Evolutionary conservation across 2,888 invertebrate genomes (phyloP).

Genomic region (Trichacis sp.): DNA sequence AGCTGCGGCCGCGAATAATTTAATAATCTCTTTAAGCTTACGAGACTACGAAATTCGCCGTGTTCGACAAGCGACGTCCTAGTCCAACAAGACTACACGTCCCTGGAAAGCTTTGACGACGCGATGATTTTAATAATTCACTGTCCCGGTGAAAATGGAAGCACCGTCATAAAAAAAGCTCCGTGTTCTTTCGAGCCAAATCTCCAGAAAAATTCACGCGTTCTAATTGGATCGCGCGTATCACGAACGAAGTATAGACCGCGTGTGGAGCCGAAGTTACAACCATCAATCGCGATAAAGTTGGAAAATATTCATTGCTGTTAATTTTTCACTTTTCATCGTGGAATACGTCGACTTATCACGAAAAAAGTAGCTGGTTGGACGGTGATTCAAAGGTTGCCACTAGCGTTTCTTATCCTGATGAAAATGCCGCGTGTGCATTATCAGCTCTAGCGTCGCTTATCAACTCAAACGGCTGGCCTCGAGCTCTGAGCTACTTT

Average conservation of each 20-base stretch:
- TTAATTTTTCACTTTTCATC: conserved; percentile 22
- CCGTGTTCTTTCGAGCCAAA: not conserved
- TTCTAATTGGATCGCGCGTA: too few relatives aligned
- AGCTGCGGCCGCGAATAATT: conserved; percentile 25
- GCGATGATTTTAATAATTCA: not conserved
- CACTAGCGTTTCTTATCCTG: conserved; percentile 41
- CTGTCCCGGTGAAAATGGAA: not conserved
- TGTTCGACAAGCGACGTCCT: not conserved
- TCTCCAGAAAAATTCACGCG: too few relatives aligned
- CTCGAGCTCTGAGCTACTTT: conserved; percentile 40
- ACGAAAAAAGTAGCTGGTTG: conserved; percentile 14
- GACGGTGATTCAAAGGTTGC: conserved; percentile 32
- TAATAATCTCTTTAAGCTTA: conserved; percentile 27
- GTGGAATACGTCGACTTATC: conserved; percentile 19
- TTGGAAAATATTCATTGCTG: conserved; percentile 16
- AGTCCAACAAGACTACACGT: not conserved
- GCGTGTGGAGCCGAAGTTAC: conserved; percentile 9
- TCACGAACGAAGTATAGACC: too few relatives aligned
- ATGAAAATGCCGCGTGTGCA: conserved; percentile 49
- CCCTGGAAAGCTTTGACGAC: not conserved
- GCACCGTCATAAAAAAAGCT: not conserved
- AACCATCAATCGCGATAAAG: conserved; percentile 20
- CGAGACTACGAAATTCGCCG: conserved; percentile 22
- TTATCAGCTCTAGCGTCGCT: conserved; percentile 46
- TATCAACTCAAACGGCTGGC: conserved; percentile 47